Base-by-base conservation (phyloP, 1,140 invertebrate species). In the Zaprionus inermis region DNA sequence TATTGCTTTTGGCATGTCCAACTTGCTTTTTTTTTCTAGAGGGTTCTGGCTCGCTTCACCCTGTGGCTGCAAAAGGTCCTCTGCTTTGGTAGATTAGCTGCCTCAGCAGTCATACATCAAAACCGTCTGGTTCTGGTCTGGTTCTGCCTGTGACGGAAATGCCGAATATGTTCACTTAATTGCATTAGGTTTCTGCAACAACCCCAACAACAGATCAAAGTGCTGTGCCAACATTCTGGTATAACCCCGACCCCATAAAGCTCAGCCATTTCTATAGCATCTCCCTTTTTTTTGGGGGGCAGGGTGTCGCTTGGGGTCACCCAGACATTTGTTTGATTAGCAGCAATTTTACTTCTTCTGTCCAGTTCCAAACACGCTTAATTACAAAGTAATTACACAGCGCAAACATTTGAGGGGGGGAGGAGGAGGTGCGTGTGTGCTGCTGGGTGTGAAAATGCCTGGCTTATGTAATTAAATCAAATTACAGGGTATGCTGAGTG, bases 141-240 rank as follows among this genome's bases (percentile, higher is more conserved):
- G 63, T 67, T 20, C 65, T 63, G 14, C 36, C 30, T 56, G 12
- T 36, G 16, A 73, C 79, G 86, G 86, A 90, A 81, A 79, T 83
- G 76, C 82, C 80, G 78, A 90, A 90, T 90, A 91, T 91, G 88
- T 91, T 91, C 72, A 63, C 44, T 81, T 90, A 90, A 90, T 90
- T 90, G 88, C 80, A 90, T 90, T 90, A 90, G 79, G 65, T 74
- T 79, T 65, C 44, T 55, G 46, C 49, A 22, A 51, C 78, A 70
- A 76, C 69, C 81, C 64, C 66, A 58, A 58, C n/a, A 54, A 52
- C 66, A 72, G 79, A 88, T 88, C 83, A 88, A 88, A 88, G 83
- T 80, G 80, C 83, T 83, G 73, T 52, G 83, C 84, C 83, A 83
- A 86, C 81, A 86, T 80, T 83, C 51, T 63, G 60, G 55, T n/a